phyloP scores from a whole-genome alignment of 2,113 vertebrate genomes.

The Protobothrops mucrosquamatus region DNA sequence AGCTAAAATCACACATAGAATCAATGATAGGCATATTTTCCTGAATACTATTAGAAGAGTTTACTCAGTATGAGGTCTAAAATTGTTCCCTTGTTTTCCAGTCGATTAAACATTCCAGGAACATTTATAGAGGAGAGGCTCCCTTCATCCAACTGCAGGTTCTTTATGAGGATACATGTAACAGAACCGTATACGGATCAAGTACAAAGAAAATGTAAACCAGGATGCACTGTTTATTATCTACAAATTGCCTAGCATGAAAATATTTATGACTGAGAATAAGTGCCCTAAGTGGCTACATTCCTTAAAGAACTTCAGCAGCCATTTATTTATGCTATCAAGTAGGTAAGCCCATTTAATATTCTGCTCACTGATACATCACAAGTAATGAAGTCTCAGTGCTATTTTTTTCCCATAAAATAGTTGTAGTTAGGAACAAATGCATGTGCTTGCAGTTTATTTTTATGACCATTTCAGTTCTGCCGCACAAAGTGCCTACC shows the following conservation, averaged over 20 bases:
- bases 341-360: slow-evolving; percentile 45
- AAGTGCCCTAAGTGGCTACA: slow-evolving; percentile 51
- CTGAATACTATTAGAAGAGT: slow-evolving; percentile 10
- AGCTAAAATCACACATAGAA: slow-evolving; percentile 2
- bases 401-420: slow-evolving; percentile 47
- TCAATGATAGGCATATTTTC: slow-evolving; percentile 5
- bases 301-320: slow-evolving; percentile 44
- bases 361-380: slow-evolving; percentile 43
- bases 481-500: slow-evolving; percentile 36
- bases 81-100: slow-evolving; percentile 42
- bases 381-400: slow-evolving; percentile 44
- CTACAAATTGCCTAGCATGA: slow-evolving; percentile 49
- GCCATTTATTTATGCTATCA: slow-evolving; percentile 40
- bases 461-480: slow-evolving; percentile 58
- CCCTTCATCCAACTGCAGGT: slow-evolving; percentile 37
- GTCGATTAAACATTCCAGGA: slow-evolving; percentile 45
- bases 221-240: slow-evolving; percentile 53
- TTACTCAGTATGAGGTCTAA: slow-evolving; percentile 21
- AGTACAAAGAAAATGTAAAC: slow-evolving; percentile 47
- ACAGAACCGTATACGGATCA: slow-evolving; percentile 53
- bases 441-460: slow-evolving; percentile 44
- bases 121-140: slow-evolving; percentile 43
- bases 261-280: slow-evolving; percentile 58
- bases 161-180: slow-evolving; percentile 43
- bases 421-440: slow-evolving; percentile 57